Evolutionary conservation across 2,888 invertebrate genomes (phyloP).

Genomic region (Acrobasis suavella): DNA sequence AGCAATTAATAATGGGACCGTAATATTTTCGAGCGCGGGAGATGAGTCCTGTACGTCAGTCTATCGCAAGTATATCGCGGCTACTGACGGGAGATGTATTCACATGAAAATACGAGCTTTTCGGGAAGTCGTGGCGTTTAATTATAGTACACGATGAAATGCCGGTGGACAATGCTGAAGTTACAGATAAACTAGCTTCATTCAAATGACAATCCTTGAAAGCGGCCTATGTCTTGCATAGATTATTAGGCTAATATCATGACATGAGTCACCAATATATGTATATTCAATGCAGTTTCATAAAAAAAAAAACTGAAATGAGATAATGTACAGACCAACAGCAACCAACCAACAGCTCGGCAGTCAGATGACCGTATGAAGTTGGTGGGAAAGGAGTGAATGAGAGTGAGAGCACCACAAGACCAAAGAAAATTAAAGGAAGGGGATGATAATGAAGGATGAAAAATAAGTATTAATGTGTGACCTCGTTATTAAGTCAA

Average conservation of each 20-base stretch:
- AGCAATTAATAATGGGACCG: constrained; percentile 41
- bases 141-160: constrained; percentile 60
- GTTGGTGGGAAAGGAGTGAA: no score
- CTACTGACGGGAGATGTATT: constrained; percentile 57
- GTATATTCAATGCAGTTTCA: no score
- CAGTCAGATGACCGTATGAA: no score
- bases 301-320: no score
- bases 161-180: constrained; percentile 43
- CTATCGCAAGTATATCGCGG: constrained; percentile 56
- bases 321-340: no score
- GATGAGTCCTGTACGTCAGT: constrained; percentile 68
- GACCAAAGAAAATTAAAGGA: no score
- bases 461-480: no score
- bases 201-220: constrained; percentile 26
- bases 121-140: constrained; percentile 64
- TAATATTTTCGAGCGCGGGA: constrained; percentile 54
- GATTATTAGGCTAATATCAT: background rate
- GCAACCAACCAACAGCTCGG: no score
- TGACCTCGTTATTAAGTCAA: no score
- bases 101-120: constrained; percentile 62
- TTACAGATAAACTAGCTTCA: constrained; percentile 32
- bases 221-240: background rate
- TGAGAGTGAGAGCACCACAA: no score
- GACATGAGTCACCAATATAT: no score
- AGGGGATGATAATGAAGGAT: no score